A percentile compares a stretch with the other conserved stretches of the same genome.
phyloP scores from a whole-genome alignment of 2,113 vertebrate genomes.

The Natator depressus region DNA sequence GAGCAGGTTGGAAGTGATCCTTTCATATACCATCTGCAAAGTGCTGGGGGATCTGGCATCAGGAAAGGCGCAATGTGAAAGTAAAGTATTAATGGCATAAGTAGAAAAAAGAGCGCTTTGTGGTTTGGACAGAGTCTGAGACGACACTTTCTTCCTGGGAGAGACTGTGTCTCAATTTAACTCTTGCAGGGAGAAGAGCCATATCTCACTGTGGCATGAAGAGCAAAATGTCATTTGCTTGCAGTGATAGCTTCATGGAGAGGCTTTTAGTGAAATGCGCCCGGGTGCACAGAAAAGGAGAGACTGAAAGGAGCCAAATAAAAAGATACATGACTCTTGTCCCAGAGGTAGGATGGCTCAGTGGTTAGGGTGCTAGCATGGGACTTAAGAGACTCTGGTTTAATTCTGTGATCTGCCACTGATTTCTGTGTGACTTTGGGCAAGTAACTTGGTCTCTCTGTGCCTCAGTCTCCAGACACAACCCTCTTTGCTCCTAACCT shows the following conservation, averaged over 20 bases:
- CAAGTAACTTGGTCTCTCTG: neutral
- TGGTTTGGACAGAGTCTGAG: neutral
- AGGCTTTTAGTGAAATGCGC: neutral
- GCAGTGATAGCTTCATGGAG: slow-evolving; percentile 30
- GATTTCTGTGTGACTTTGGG: fast-evolving
- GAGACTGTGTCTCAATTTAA: slow-evolving; percentile 25
- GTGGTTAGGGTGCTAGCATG: neutral
- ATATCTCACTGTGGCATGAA: slow-evolving; percentile 34
- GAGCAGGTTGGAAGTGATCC: neutral
- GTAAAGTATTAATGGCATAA: neutral
- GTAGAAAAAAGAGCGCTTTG: neutral
- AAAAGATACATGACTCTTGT: neutral
- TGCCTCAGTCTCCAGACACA: neutral
- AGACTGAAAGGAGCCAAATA: neutral
- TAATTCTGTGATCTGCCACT: neutral
- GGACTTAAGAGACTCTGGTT: neutral
- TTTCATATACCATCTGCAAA: neutral
- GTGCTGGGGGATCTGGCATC: neutral
- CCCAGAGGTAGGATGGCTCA: neutral
- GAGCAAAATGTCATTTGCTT: slow-evolving; percentile 48
- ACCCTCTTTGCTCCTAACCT: neutral
- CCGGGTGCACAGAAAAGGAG: neutral
- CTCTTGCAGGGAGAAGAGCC: slow-evolving; percentile 12
- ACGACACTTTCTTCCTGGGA: slow-evolving; percentile 6
- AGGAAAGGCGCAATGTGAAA: neutral